Conservation (phyloP, 2,888 invertebrate genomes). For the Sinelater perroti region DNA sequence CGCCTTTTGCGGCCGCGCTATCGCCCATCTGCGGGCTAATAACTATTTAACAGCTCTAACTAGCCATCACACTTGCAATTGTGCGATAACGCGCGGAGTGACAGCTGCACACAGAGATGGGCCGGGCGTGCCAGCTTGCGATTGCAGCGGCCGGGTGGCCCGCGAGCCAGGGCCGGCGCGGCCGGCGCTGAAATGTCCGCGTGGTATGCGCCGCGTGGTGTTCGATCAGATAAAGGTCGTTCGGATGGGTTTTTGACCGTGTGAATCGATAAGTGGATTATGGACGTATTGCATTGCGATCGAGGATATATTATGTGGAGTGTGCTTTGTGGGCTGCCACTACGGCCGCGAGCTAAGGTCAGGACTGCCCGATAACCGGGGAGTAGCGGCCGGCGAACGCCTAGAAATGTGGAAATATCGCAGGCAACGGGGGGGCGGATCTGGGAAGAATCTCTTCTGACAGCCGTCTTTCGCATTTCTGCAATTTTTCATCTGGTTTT, state of each 20-base stretch:
- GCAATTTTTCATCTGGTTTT: no score
- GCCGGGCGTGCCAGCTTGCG: slow-evolving; percentile 52
- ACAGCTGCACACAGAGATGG: slow-evolving; percentile 58
- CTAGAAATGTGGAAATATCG: no score
- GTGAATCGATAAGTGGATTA: slow-evolving; percentile 60
- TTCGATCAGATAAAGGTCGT: slow-evolving; percentile 59
- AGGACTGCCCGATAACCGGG: not conserved
- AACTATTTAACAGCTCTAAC: slow-evolving; percentile 60
- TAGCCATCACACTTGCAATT: slow-evolving; percentile 59
- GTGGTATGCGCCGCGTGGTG: slow-evolving; percentile 53
- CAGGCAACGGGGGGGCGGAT: no score
- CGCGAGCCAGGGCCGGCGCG: not conserved
- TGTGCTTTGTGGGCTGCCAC: slow-evolving; percentile 39
- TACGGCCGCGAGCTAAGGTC: slow-evolving; percentile 20
- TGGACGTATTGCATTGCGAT: slow-evolving; percentile 49
- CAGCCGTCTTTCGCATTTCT: no score
- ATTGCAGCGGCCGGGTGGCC: slow-evolving; percentile 44
- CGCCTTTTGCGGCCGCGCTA: slow-evolving; percentile 37
- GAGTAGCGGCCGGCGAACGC: no score
- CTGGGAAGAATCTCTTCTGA: no score
- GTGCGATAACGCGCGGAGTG: slow-evolving; percentile 59
- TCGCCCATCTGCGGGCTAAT: slow-evolving; percentile 54
- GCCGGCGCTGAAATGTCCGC: slow-evolving; percentile 53
- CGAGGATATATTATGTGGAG: slow-evolving; percentile 32
- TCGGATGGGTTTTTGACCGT: slow-evolving; percentile 60